Evolutionary conservation across 2,797 vertebrate species (phyloP).

Genomic region (Acanthiza pusilla): DNA sequence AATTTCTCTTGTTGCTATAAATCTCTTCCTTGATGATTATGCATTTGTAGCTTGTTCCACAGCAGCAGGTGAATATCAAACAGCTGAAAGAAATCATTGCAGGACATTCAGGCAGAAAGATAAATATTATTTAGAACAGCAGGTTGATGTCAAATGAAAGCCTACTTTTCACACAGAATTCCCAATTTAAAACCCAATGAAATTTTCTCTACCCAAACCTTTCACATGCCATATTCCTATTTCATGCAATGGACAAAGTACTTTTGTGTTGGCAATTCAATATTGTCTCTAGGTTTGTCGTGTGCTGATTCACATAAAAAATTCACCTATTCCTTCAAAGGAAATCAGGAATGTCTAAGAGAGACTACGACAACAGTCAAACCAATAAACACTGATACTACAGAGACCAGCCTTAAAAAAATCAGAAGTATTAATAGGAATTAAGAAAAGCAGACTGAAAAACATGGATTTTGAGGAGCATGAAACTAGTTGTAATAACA

Average conservation of each 20-base stretch:
- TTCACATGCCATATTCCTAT: neutral
- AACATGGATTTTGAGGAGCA: neutral
- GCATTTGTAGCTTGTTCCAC: neutral
- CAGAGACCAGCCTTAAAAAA: neutral
- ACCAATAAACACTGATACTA: neutral
- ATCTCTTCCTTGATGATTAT: neutral
- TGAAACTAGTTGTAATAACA: neutral
- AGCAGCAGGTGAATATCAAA: constrained; percentile 20
- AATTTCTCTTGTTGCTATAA: neutral
- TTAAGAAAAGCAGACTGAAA: neutral
- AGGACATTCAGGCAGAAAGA: neutral
- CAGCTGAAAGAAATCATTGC: neutral
- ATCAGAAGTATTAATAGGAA: accelerated
- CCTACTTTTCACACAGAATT: neutral
- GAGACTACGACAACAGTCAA: neutral
- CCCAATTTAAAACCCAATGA: neutral
- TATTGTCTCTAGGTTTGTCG: neutral
- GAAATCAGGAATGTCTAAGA: neutral
- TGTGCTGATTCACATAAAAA: neutral
- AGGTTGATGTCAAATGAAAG: neutral
- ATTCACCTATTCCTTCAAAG: neutral
- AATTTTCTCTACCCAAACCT: neutral
- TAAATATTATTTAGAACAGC: neutral
- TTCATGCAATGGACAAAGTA: neutral
- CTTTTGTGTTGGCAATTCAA: neutral